Evolutionary conservation across 2,888 invertebrate genomes (phyloP), one percentile per base, ranked within the genome.

Genomic region (Trisateles emortualis): DNA sequence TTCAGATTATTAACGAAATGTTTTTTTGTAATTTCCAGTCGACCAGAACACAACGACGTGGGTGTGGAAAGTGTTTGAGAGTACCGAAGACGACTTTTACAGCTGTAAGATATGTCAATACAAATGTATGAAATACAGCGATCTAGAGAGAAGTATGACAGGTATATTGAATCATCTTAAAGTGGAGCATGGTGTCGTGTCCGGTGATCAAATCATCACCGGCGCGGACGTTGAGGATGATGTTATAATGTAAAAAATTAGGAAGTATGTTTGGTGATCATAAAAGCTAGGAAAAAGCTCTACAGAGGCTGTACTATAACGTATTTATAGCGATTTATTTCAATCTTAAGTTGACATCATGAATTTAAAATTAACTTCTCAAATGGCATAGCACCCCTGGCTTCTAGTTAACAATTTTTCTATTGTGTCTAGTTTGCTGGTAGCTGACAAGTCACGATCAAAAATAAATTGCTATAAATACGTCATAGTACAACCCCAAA

Each of bases 61-160:
- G 92, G 81, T 92, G 0, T 92, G 92, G 92, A 91, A 92, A 56
- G 89, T 92, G 26, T 92, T 92, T 53, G 87, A 87, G 24, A 64
- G 50, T 8, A 73, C 68, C 1, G 86, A 84, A 1, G 78, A 79
- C 0, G 76, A 81, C n/a, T 79, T 71, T 60, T 89, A 83, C 74
- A 76, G 80, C 0, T 92, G 92, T 79, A 91, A 88, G 69, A 91
- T 92, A 59, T 92, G 92, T 59, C 86, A 87, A 52, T 86, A 78
- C 74, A 83, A 81, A 35, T 81, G 84, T 42, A 51, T 75, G 26
- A 87, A 84, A 59, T 77, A 73, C 46, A 65, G 58, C 1, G 82
- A 85, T 44, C 19, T 75, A 0, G 83, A 83, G 0, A 77, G 75
- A 39, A 87, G 80, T 55, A 70, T 87, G 32, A 54, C 65, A 1